A percentile compares a stretch with the other conserved stretches of the same genome.
phyloP scores from a whole-genome alignment of 2,113 vertebrate genomes.

The Scophthalmus maximus region DNA sequence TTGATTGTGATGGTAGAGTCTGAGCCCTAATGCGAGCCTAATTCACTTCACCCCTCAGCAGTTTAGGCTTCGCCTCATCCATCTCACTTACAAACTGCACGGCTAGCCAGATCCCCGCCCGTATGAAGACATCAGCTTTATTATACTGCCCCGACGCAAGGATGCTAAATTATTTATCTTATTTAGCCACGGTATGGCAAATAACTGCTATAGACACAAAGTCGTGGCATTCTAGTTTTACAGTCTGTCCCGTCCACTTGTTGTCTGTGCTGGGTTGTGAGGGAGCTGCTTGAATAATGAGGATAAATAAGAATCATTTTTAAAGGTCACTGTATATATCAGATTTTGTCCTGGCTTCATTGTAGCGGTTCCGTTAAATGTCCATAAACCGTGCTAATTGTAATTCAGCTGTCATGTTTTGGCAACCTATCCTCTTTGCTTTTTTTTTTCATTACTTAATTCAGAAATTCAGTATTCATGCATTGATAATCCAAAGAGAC shows the following conservation, averaged over 20 bases:
- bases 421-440: background rate
- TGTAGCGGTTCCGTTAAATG: slow-evolving; percentile 5
- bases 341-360: slow-evolving; percentile 23
- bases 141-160: slow-evolving; percentile 53
- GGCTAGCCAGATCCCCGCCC: slow-evolving; percentile 50
- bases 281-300: slow-evolving; percentile 31
- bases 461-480: slow-evolving; percentile 18
- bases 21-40: slow-evolving; percentile 71
- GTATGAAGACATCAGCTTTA: slow-evolving; percentile 84
- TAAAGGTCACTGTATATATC: slow-evolving; percentile 58
- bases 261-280: slow-evolving; percentile 7
- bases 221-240: slow-evolving; percentile 29
- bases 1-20: slow-evolving; percentile 71
- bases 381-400: slow-evolving; percentile 24
- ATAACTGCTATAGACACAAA: slow-evolving; percentile 32
- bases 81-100: slow-evolving; percentile 82
- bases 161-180: slow-evolving; percentile 80
- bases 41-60: slow-evolving; percentile 78
- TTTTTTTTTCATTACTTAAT: slow-evolving; percentile 7
- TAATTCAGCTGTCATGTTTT: slow-evolving; percentile 25
- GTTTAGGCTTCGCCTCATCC: slow-evolving; percentile 81
- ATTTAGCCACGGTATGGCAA: slow-evolving; percentile 68
- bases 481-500: slow-evolving; percentile 1
- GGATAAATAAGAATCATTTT: slow-evolving; percentile 39
- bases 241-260: slow-evolving; percentile 10